A percentile compares a stretch with the other conserved stretches of the same genome.
Evolutionary conservation across 1,140 invertebrate genomes (phyloP).

Genomic region (Luehdorfia chinensis): DNA sequence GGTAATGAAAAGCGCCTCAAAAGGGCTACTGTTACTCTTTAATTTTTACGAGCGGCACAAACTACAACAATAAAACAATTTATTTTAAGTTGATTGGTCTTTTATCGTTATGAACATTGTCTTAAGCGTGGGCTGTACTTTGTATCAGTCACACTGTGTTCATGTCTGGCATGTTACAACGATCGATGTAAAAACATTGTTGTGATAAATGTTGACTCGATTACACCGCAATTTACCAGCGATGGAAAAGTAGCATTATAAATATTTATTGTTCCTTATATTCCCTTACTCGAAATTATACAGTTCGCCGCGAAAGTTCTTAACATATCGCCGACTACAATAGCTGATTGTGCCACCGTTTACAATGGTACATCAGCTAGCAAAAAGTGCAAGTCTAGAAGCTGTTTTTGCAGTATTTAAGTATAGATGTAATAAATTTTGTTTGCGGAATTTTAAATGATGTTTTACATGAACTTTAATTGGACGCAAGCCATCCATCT

Average conservation of each 20-base stretch:
- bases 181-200: conserved; percentile 58
- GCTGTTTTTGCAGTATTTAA: conserved; percentile 19
- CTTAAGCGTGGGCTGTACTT: conserved; percentile 39
- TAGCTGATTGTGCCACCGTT: conserved; percentile 31
- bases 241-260: conserved; percentile 59
- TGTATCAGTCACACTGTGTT: conserved; percentile 34
- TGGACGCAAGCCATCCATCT: conserved; percentile 6
- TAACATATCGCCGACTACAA: conserved; percentile 42
- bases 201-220: conserved; percentile 54
- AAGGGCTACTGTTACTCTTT: conserved; percentile 29
- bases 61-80: conserved; percentile 61
- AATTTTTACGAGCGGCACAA: conserved; percentile 47
- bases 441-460: conserved; percentile 32
- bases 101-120: conserved; percentile 49
- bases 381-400: conserved; percentile 26
- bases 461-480: conserved; percentile 24
- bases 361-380: conserved; percentile 27
- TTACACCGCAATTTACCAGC: conserved; percentile 60
- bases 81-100: conserved; percentile 55
- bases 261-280: conserved; percentile 66
- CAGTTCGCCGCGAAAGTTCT: conserved; percentile 38
- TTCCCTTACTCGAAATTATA: conserved; percentile 46
- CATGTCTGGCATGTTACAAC: conserved; percentile 27
- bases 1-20: conserved; percentile 17
- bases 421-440: conserved; percentile 37